A percentile compares a stretch with the other conserved stretches of the same genome.
Conservation (phyloP, 1,140 invertebrate species). For the Zaprionus vittiger region DNA sequence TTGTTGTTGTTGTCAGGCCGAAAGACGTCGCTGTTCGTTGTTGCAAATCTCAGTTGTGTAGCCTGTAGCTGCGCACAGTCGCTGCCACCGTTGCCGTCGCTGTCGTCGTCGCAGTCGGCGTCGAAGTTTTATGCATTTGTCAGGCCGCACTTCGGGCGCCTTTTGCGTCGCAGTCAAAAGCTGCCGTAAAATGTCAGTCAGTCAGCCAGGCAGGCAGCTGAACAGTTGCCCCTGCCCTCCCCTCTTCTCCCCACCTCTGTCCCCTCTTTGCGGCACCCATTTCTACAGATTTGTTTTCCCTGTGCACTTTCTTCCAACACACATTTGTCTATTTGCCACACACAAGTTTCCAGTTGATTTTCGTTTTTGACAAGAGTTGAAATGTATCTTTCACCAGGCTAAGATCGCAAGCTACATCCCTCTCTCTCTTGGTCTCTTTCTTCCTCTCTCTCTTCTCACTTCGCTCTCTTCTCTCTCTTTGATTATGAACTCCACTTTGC, state of each 20-base stretch:
- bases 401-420: conserved; percentile 22
- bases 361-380: conserved; percentile 80
- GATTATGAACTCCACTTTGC: conserved; percentile 14
- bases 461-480: neutral
- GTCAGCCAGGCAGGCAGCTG: conserved; percentile 41
- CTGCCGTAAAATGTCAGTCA: conserved; percentile 76
- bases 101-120: conserved; percentile 7
- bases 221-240: conserved; percentile 17
- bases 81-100: conserved; percentile 1
- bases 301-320: conserved; percentile 75
- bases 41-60: conserved; percentile 48
- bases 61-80: conserved; percentile 13
- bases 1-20: conserved; percentile 10
- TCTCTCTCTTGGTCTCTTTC: neutral
- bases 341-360: conserved; percentile 62
- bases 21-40: conserved; percentile 25
- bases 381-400: conserved; percentile 79
- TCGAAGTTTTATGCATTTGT: conserved; percentile 78
- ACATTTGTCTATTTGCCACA: conserved; percentile 75
- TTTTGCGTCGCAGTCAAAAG: conserved; percentile 55
- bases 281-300: conserved; percentile 26
- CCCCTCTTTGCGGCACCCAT: neutral
- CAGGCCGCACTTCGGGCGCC: conserved; percentile 71
- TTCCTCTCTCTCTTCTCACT: neutral
- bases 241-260: neutral